These are phyloP conservation scores for Portevinia maculata DNA, from an alignment of 2,888 invertebrate genomes.

Conservation along the genomic window DNA sequence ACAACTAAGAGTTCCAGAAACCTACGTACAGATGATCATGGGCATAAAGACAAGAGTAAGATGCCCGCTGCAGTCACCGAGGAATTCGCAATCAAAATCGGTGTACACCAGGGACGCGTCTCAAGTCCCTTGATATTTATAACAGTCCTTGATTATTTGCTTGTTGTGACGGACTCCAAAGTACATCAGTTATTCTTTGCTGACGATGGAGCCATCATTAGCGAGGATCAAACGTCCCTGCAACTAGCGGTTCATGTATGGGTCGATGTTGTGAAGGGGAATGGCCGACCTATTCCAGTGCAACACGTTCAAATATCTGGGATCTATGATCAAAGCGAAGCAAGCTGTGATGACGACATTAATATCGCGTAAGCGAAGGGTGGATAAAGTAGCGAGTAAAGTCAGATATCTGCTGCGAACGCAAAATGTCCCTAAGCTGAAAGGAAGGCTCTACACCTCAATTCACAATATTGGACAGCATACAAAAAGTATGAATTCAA, in stretches of 20 bases:
- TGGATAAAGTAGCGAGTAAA: too few species aligned
- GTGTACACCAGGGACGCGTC: slow-evolving; percentile 4
- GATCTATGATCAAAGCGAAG: too few species aligned
- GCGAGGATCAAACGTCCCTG: slow-evolving; percentile 2
- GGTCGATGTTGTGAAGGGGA: background rate
- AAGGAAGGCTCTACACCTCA: too few species aligned
- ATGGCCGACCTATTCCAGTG: too few species aligned
- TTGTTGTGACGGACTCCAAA: slow-evolving; percentile 8
- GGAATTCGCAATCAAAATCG: background rate
- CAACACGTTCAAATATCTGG: too few species aligned
- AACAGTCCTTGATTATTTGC: background rate
- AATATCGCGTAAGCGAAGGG: too few species aligned
- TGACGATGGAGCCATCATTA: slow-evolving; percentile 7
- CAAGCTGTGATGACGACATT: too few species aligned
- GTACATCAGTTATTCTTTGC: slow-evolving; percentile 8
- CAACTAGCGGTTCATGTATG: slow-evolving; percentile 1
- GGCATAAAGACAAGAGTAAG: background rate
- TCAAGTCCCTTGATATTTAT: slow-evolving; percentile 3
- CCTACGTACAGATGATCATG: slow-evolving; percentile 5
- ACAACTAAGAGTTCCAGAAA: slow-evolving; percentile 11
- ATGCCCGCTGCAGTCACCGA: slow-evolving; percentile 3
- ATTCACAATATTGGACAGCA: too few species aligned
- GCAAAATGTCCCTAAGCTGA: too few species aligned
- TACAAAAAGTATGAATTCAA: too few species aligned
- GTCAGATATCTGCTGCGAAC: too few species aligned